Evolutionary conservation across 2,888 invertebrate species (phyloP).

Genomic region (Neocrepidodera transversa): DNA sequence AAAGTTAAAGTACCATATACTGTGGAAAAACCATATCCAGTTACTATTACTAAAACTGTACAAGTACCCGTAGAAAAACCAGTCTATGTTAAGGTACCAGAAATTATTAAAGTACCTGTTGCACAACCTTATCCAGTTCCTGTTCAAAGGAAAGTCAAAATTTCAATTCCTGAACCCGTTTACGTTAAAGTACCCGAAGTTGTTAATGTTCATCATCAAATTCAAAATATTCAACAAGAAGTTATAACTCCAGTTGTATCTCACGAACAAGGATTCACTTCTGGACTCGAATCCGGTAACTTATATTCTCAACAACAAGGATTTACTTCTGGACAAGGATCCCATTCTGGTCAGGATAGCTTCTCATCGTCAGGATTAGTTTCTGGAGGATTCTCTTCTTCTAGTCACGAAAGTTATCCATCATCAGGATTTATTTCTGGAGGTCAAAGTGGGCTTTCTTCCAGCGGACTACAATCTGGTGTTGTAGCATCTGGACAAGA

Average conservation of each 20-base stretch:
- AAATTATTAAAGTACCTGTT: constrained; percentile 46
- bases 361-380: no score
- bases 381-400: no score
- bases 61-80: constrained; percentile 46
- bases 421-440: not conserved
- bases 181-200: constrained; percentile 45
- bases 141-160: constrained; percentile 41
- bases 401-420: no score
- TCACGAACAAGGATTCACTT: not conserved
- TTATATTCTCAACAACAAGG: no score
- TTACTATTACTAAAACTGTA: constrained; percentile 44
- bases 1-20: constrained; percentile 44
- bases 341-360: no score
- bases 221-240: constrained; percentile 1
- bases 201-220: constrained; percentile 7
- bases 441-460: not conserved
- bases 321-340: not conserved
- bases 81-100: constrained; percentile 47
- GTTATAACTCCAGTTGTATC: not conserved
- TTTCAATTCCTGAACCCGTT: constrained; percentile 46
- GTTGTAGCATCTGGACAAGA: not conserved
- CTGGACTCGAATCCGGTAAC: no score
- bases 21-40: constrained; percentile 51
- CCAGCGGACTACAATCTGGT: not conserved
- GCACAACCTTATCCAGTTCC: constrained; percentile 46